These are phyloP conservation scores for Drosophila fungiperda DNA, from an alignment of 2,888 invertebrate genomes.

Conservation along the genomic window DNA sequence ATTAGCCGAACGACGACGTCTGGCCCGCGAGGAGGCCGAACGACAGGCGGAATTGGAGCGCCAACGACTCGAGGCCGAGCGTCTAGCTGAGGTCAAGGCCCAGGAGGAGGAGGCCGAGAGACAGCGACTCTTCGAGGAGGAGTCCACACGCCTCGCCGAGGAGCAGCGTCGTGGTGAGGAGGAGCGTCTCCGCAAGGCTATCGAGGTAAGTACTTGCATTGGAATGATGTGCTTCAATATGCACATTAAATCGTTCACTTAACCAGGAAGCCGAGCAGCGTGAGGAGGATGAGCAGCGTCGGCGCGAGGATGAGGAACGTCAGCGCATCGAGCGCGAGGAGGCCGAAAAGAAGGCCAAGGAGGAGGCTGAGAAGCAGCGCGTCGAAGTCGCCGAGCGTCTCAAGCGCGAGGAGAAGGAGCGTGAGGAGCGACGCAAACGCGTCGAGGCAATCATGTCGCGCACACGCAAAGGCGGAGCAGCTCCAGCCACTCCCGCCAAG, in stretches of 20 bases:
- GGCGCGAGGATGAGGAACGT: slow-evolving; percentile 88
- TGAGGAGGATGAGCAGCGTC: slow-evolving; percentile 91
- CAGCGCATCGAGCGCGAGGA: slow-evolving; percentile 90
- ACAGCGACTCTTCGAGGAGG: slow-evolving; percentile 92
- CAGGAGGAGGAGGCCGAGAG: slow-evolving; percentile 93
- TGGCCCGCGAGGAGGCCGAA: slow-evolving; percentile 96
- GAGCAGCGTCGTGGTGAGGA: slow-evolving; percentile 93
- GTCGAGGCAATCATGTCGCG: slow-evolving; percentile 97
- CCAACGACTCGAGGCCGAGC: slow-evolving; percentile 90
- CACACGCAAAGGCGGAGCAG: slow-evolving; percentile 87
- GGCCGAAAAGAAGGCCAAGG: slow-evolving; percentile 91
- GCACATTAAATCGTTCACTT: not conserved
- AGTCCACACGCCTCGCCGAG: slow-evolving; percentile 91
- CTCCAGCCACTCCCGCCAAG: slow-evolving; percentile 81
- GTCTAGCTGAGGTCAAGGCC: slow-evolving; percentile 90
- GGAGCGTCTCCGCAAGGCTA: slow-evolving; percentile 93
- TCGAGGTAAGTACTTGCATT: slow-evolving; percentile 86
- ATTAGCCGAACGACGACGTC: slow-evolving; percentile 93
- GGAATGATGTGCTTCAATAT: not conserved
- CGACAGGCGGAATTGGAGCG: slow-evolving; percentile 94
- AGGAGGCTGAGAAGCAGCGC: slow-evolving; percentile 93
- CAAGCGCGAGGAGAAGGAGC: slow-evolving; percentile 94
- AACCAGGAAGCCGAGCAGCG: slow-evolving; percentile 89
- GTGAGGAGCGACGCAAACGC: slow-evolving; percentile 94
- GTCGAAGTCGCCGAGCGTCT: slow-evolving; percentile 93